Evolutionary conservation across 2,888 invertebrate species (phyloP).

Genomic region (Melikaiella ostensackeni): DNA sequence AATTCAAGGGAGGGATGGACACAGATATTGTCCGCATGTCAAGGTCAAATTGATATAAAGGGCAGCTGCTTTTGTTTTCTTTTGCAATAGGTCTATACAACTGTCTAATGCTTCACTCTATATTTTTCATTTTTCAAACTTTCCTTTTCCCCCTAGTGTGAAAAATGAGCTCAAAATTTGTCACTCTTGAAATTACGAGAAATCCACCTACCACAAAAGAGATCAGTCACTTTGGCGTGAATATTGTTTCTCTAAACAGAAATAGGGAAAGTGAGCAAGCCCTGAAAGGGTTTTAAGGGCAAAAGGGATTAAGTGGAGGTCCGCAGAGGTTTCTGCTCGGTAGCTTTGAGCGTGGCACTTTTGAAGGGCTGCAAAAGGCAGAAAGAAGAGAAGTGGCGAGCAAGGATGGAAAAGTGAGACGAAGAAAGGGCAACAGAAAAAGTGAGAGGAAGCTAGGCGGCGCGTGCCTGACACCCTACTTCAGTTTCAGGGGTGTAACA

Average conservation of each 20-base stretch:
- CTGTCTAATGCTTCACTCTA: neutral
- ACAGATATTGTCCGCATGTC: conserved; percentile 29
- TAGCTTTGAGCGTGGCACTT: conserved; percentile 45
- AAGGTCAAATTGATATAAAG: conserved; percentile 35
- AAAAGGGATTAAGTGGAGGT: conserved; percentile 55
- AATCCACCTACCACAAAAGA: neutral
- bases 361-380: conserved; percentile 50
- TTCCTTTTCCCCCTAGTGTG: neutral
- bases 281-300: conserved; percentile 41
- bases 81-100: neutral
- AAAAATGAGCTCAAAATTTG: conserved; percentile 22
- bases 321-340: conserved; percentile 54
- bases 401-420: conserved; percentile 56
- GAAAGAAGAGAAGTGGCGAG: conserved; percentile 46
- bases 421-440: conserved; percentile 49
- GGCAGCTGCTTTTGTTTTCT: neutral
- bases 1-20: conserved; percentile 41
- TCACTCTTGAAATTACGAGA: conserved; percentile 4
- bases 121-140: neutral
- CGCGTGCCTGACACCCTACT: conserved; percentile 73
- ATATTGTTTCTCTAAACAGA: conserved; percentile 41
- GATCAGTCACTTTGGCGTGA: conserved; percentile 29
- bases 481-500: conserved; percentile 71
- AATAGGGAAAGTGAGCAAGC: conserved; percentile 31
- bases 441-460: conserved; percentile 60